Conservation (phyloP, 2,888 invertebrate species). For the Platycheirus albimanus region DNA sequence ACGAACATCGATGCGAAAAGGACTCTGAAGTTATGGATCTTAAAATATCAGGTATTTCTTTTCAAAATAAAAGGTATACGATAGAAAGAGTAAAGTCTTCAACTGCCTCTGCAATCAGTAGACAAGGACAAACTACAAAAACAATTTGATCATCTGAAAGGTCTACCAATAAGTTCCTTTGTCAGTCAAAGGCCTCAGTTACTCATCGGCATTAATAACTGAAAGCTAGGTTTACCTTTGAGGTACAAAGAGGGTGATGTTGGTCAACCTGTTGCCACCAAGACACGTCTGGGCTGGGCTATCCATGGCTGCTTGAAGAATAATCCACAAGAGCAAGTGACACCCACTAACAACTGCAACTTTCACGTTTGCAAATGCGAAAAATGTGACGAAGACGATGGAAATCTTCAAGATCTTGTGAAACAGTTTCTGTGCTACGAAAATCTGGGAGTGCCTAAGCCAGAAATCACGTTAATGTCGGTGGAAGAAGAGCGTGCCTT, state of each 20-base stretch:
- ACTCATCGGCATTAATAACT: conserved; percentile 15
- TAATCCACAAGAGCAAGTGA: too few relatives aligned
- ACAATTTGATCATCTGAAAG: neutral
- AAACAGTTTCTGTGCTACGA: neutral
- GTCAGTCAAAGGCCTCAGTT: conserved; percentile 7
- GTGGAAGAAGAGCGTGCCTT: conserved; percentile 2
- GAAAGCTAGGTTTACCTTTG: neutral
- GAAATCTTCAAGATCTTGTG: neutral
- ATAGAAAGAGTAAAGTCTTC: neutral
- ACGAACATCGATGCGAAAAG: neutral
- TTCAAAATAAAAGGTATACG: neutral
- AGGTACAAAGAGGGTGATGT: conserved; percentile 2
- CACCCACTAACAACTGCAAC: too few relatives aligned
- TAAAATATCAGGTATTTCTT: neutral
- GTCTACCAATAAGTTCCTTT: neutral
- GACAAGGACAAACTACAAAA: neutral
- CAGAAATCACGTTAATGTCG: neutral
- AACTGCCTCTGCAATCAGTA: neutral
- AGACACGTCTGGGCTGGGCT: conserved; percentile 5
- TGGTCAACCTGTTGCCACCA: conserved; percentile 14
- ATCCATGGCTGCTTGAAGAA: conserved; percentile 7
- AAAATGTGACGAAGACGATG: neutral
- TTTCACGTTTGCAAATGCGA: conserved; percentile 5
- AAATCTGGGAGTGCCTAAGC: conserved; percentile 2
- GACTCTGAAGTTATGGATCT: neutral